Base-by-base conservation (phyloP, 2,797 vertebrate genomes). In the Ctenopoma multispine region DNA sequence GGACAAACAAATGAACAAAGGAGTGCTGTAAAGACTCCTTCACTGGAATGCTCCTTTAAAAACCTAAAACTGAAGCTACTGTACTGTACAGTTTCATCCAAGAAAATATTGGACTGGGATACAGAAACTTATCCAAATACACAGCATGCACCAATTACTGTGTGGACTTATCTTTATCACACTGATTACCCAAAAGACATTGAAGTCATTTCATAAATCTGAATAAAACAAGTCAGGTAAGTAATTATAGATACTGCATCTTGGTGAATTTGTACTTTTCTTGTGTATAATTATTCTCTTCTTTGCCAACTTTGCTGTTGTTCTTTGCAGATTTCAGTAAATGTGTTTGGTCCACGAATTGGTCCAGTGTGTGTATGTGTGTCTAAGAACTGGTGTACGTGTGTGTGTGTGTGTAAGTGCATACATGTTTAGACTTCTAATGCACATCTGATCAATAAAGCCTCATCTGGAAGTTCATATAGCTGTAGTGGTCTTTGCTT, bases 361-460 rank as follows among this genome's bases (percentile, higher is more conserved):
- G 6, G 3, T 44, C 31, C 7, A 34, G 51, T 41, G 43, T 69
- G 51, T 62, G 47, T 60, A 47, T 58, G 46, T 62, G 58, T 62
- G 72, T 51, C 17, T 34, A 9, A 34, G 31, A 34, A 34, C 7
- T 34, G 8, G 31, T 34, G 31, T 10, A 29, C 27, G 3, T 66
- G 38, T 20, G 21, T 48, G 27, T 29, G 24, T 66, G 38, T 20
- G 18, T 48, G 27, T 29, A 24, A 27, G 47, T 13, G 54, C 7
- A 67, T 44, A 36, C 53, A 48, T 88, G 72, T 73, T 7, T 89
- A 24, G 73, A 82, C 73, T 83, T 56, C 69, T 82, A 77, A 87
- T 86, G 82, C 63, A 88, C 60, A 64, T 82, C 48, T 88, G 79
- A 92, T 93, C 86, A 93, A 93, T 93, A 94, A 92, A 93, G 82